These are phyloP conservation scores for Cheilosia impressa DNA, from an alignment of 2,888 invertebrate genomes.

Conservation along the genomic window DNA sequence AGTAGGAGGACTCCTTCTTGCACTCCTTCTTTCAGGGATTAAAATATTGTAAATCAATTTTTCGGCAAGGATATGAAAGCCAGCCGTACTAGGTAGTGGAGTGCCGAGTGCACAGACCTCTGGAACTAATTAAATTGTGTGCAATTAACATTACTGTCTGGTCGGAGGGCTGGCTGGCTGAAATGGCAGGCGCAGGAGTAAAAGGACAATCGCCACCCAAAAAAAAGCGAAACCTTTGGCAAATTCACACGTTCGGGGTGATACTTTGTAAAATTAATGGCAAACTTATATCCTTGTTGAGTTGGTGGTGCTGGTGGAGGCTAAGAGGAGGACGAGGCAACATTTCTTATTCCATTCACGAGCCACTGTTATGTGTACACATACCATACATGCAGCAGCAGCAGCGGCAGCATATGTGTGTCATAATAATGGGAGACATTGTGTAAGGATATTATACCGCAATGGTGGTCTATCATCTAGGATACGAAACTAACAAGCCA, in stretches of 20 bases:
- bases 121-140: slow-evolving; percentile 73
- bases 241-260: slow-evolving; percentile 75
- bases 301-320: slow-evolving; percentile 42
- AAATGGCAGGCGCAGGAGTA: neutral
- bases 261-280: slow-evolving; percentile 76
- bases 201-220: slow-evolving; percentile 11
- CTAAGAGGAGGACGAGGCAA: neutral
- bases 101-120: slow-evolving; percentile 59
- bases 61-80: slow-evolving; percentile 69
- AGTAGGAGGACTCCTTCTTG: neutral
- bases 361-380: slow-evolving; percentile 66
- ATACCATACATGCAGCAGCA: slow-evolving; percentile 59
- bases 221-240: slow-evolving; percentile 69
- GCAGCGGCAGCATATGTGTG: slow-evolving; percentile 67
- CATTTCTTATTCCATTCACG: slow-evolving; percentile 72
- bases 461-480: slow-evolving; percentile 75
- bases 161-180: slow-evolving; percentile 31
- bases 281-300: slow-evolving; percentile 75
- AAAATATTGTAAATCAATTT: slow-evolving; percentile 76
- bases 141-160: slow-evolving; percentile 75
- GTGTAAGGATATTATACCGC: slow-evolving; percentile 75
- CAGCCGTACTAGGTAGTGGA: slow-evolving; percentile 19
- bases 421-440: slow-evolving; percentile 75
- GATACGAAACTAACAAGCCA: slow-evolving; percentile 75
- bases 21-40: slow-evolving; percentile 55